Conservation (phyloP, 2,888 invertebrate species). For the Tenodera sinensis region DNA sequence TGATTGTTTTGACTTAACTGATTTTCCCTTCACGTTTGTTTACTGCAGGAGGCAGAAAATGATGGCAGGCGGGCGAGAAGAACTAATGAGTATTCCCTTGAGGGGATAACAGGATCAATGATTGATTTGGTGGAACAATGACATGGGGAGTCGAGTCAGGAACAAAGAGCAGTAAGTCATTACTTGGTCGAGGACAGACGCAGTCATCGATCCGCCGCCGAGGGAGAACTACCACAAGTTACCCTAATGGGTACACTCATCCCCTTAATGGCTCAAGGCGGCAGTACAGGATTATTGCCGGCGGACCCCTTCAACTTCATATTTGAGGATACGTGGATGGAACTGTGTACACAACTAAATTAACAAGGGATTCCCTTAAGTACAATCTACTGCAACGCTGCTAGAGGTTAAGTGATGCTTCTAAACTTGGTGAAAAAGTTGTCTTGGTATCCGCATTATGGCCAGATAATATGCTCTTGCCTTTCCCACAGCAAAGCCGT, state of each 20-base stretch:
- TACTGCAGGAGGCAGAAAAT: no score
- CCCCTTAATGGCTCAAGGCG: background rate
- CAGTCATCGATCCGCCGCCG: background rate
- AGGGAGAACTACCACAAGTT: background rate
- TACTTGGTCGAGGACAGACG: background rate
- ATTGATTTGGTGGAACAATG: background rate
- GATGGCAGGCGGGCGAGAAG: background rate
- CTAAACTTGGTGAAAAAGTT: no score
- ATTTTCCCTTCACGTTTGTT: no score
- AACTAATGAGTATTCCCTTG: background rate
- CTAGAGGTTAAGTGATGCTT: no score
- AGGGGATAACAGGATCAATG: background rate
- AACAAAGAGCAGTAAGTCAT: background rate
- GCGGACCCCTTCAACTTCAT: background rate
- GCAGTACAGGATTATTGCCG: background rate
- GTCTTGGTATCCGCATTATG: no score
- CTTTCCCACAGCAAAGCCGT: no score
- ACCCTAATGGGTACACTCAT: background rate
- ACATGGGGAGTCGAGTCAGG: background rate
- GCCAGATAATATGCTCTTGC: no score
- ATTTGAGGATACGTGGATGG: background rate
- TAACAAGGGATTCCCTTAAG: background rate
- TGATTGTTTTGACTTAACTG: no score
- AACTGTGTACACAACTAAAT: background rate
- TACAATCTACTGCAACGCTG: background rate